phyloP scores from a whole-genome alignment of 2,888 invertebrate species.

The Drosophila cognata region DNA sequence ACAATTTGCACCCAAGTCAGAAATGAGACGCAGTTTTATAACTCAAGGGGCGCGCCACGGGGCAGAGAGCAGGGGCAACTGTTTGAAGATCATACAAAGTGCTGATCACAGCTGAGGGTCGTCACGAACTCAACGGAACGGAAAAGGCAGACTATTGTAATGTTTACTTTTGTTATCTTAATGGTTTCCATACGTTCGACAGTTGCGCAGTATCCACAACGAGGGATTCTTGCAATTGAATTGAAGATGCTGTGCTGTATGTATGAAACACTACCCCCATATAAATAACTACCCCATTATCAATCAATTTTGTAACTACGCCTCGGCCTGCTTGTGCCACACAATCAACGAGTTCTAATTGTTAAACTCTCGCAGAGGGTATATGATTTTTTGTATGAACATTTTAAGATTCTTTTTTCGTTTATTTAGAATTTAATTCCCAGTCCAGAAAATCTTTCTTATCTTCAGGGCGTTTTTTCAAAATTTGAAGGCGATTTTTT shows the following conservation, averaged over 20 bases:
- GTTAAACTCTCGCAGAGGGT: too few species aligned
- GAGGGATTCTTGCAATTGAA: background rate
- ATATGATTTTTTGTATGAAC: background rate
- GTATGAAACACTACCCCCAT: background rate
- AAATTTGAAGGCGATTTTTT: background rate
- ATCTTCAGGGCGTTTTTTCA: background rate
- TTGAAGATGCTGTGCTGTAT: background rate
- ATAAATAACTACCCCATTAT: background rate
- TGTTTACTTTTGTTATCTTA: slow-evolving; percentile 61
- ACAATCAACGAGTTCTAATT: slow-evolving; percentile 1
- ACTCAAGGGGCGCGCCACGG: background rate
- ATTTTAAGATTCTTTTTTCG: background rate
- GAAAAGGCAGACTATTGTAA: slow-evolving; percentile 22
- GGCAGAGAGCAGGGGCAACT: slow-evolving; percentile 1
- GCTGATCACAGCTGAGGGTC: slow-evolving; percentile 56
- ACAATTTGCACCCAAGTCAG: slow-evolving; percentile 33
- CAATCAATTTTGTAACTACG: slow-evolving; percentile 8
- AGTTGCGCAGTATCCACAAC: background rate
- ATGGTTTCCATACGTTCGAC: slow-evolving; percentile 30
- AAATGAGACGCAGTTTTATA: slow-evolving; percentile 21
- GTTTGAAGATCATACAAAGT: slow-evolving; percentile 62
- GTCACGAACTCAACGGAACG: slow-evolving; percentile 57
- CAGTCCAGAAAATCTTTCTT: background rate
- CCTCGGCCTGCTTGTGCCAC: slow-evolving; percentile 11
- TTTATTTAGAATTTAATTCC: background rate